Evolutionary conservation across 2,888 invertebrate genomes (phyloP).

Genomic region (Lampropteryx suffumata): DNA sequence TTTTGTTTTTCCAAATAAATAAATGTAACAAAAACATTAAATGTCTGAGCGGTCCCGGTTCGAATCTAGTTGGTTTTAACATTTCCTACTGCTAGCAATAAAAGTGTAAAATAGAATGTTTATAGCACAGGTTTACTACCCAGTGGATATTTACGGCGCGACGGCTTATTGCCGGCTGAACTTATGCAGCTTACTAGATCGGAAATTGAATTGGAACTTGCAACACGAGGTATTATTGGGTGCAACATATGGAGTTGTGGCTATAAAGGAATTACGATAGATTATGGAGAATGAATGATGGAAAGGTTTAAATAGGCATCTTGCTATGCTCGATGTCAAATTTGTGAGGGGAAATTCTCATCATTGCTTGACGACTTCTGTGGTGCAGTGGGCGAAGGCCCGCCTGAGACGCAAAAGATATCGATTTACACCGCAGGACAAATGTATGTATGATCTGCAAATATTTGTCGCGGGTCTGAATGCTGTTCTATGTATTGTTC

Average conservation of each 20-base stretch:
- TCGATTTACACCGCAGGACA: too few relatives aligned
- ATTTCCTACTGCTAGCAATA: conserved; percentile 46
- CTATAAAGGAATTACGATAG: conserved; percentile 4
- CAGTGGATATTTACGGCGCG: conserved; percentile 45
- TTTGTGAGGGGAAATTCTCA: too few relatives aligned
- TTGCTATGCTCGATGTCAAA: too few relatives aligned
- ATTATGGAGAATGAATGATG: background rate
- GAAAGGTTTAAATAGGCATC: too few relatives aligned
- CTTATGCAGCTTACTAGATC: conserved; percentile 36
- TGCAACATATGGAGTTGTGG: background rate
- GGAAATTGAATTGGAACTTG: conserved; percentile 38
- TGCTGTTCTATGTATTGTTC: too few relatives aligned
- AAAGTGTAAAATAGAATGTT: conserved; percentile 56
- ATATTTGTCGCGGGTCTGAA: too few relatives aligned
- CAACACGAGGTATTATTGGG: conserved; percentile 11
- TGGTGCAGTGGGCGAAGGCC: too few relatives aligned
- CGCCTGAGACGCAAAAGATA: too few relatives aligned
- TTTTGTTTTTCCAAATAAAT: too few relatives aligned
- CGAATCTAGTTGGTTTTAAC: conserved; percentile 35
- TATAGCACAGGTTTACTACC: conserved; percentile 48
- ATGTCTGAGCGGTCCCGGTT: background rate
- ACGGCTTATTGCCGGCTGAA: conserved; percentile 40
- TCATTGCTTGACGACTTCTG: too few relatives aligned
- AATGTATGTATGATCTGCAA: too few relatives aligned
- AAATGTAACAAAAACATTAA: background rate